Conservation (phyloP, 2,888 invertebrate genomes). For the Dexiosoma caninum region DNA sequence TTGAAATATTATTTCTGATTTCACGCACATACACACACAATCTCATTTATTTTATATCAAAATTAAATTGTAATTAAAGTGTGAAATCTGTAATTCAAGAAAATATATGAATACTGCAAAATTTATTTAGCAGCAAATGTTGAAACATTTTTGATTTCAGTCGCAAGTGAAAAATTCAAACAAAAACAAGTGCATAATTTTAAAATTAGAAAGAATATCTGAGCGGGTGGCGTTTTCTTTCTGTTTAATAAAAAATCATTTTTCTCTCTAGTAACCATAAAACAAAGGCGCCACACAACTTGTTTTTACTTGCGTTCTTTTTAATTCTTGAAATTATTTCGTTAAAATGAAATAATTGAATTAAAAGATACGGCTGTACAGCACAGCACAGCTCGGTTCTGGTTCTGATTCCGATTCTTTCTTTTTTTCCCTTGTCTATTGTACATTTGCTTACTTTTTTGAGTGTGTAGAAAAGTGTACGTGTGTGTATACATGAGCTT, state of each 20-base stretch:
- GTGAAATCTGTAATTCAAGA: not conserved
- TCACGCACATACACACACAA: too few species aligned
- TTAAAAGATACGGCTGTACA: slow-evolving; percentile 31
- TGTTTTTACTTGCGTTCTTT: slow-evolving; percentile 8
- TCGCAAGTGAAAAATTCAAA: not conserved
- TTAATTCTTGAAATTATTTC: slow-evolving; percentile 35
- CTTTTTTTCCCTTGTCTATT: too few species aligned
- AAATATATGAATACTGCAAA: not conserved
- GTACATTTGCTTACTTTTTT: too few species aligned
- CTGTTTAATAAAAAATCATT: slow-evolving; percentile 23
- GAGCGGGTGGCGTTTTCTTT: not conserved
- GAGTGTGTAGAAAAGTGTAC: not conserved
- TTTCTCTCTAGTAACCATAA: slow-evolving; percentile 40
- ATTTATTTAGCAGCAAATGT: slow-evolving; percentile 35
- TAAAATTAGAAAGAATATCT: not conserved
- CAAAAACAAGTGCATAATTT: not conserved
- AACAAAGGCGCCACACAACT: slow-evolving; percentile 31
- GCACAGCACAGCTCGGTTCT: not conserved
- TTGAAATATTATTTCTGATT: too few species aligned
- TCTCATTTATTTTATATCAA: not conserved
- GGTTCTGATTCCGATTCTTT: not conserved
- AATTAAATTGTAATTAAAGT: not conserved
- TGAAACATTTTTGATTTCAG: not conserved
- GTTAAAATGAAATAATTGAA: slow-evolving; percentile 51
- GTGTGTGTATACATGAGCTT: not conserved